Percentiles rank a stretch among this genome's conserved stretches.
Conservation (phyloP, 2,797 vertebrate species). For the Gorsachius magnificus region DNA sequence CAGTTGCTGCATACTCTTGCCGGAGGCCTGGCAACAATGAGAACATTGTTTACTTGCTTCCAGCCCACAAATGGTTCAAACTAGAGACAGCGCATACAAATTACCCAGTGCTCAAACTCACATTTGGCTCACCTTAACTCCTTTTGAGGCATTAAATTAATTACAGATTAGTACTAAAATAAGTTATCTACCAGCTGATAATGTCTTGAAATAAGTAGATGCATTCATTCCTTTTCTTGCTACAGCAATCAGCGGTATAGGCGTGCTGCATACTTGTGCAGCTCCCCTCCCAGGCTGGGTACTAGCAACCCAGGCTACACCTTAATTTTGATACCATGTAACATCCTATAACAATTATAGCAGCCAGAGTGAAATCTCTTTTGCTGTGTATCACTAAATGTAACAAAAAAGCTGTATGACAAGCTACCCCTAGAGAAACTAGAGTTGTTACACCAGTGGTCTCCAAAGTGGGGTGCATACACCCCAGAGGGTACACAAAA, state of each 20-base stretch:
- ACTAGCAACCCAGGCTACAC: background rate
- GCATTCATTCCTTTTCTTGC: background rate
- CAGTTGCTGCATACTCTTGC: slow-evolving; percentile 94
- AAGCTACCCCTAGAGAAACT: background rate
- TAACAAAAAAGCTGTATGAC: background rate
- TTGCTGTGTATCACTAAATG: background rate
- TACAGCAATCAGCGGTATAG: background rate
- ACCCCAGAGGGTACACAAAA: rapidly evolving
- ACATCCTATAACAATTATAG: background rate
- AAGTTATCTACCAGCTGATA: background rate
- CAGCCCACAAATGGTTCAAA: background rate
- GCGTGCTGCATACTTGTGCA: background rate
- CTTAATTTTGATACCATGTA: background rate
- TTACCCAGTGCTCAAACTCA: background rate
- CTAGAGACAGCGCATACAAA: background rate
- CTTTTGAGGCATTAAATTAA: background rate
- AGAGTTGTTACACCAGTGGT: background rate
- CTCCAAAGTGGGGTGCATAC: rapidly evolving
- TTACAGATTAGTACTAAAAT: background rate
- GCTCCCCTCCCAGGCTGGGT: background rate
- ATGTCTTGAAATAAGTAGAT: background rate
- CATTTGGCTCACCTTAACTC: background rate
- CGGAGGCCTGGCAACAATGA: slow-evolving; percentile 84
- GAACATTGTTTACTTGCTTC: background rate
- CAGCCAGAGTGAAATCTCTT: background rate